Evolutionary conservation across 2,797 vertebrate species (phyloP), one percentile per base, ranked within the genome.

Genomic region (Brachymystax lenok): DNA sequence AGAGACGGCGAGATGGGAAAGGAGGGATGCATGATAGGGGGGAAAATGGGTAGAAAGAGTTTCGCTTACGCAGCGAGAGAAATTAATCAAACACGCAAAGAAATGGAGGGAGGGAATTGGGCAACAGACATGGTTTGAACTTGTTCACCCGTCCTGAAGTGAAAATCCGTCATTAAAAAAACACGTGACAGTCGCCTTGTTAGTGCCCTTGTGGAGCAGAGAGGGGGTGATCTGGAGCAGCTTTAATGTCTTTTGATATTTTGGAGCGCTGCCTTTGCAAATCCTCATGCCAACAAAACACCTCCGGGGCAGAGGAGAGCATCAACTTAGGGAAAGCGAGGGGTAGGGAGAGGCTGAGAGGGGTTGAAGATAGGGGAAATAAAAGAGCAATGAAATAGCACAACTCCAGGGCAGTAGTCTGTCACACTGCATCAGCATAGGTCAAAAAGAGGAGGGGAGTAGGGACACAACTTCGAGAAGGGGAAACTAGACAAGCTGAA

Each of bases 241-340:
- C 19, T 33, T 73, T 61, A 63, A 73, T 35, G 19, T 13, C 71
- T 21, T 46, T 13, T 21, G 71, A 61, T 59, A 40, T 73, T 35
- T 73, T 73, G 54, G 54, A 73, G 71, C 40, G 61, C 71, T 74
- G 71, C 71, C 66, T 76, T 64, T 67, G 74, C 79, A 52, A 76
- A 72, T 21, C 10, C 59, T 59, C 17, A 16, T 64, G 77, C 67
- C 71, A 78, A 27, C n/a, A 74, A 68, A n/a, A 35, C 24, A 30
- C 40, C 71, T 33, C 24, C 3, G n/a, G 17, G 50, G 21, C 21
- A 35, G 17, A 73, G 64, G 35, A 50, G 59, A 33, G 66, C 16
- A 68, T 68, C 5, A 17, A 28, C 16, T 67, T 67, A 5, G 24
- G 27, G 64, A 14, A 67, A 67, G 64, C 14, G 59, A 56, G 33